Base-by-base conservation (phyloP, 2,888 invertebrate genomes). In the Brassicogethes aeneus region DNA sequence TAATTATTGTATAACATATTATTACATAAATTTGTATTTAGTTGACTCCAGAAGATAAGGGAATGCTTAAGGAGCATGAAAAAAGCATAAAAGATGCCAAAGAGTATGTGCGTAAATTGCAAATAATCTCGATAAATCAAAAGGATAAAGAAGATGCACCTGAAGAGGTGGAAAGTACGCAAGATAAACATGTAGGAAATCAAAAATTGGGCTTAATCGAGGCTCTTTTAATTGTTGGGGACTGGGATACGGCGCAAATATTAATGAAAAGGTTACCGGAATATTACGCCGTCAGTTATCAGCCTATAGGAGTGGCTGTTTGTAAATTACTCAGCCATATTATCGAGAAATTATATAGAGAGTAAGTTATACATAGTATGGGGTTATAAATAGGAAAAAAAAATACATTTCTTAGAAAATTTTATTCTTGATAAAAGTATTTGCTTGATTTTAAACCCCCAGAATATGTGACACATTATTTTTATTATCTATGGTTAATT, bases 171-270 rank as follows among this genome's bases (percentile, higher is more conserved):
- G 79, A 82, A 51, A 79, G 76, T 57, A 70, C 74, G 39, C 76
- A 78, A 70, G 84, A 85, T 51, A 61, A 51, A 51, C 66, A 51
- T 54, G 70, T 73, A 61, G 71, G 67, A 37, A 97, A 99, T 71
- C 96, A 99, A 68, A 97, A 97, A 70, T 79, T 95, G 55, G 90
- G 93, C 16, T 73, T 99, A 15, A 85, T 91, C 56, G 90, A 93
- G 64, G 92, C 94, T 0, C 69, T 96, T 36, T 65, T 97, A 5
- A 78, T 80, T 48, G 80, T 93, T 50, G 94, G 91, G 1, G 92
- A 91, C 54, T 97, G 96, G 96, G 76, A 80, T 13, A 85, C 85
- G 58, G 92, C 92, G 2, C 77, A 82, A 45, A 74, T 76, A 49
- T 72, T 99, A 42, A 80, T 90, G 16, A 82, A 82, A 52, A 77